Evolutionary conservation across 2,797 vertebrate species (phyloP).

Genomic region (Acrossocheilus wenchowensis): DNA sequence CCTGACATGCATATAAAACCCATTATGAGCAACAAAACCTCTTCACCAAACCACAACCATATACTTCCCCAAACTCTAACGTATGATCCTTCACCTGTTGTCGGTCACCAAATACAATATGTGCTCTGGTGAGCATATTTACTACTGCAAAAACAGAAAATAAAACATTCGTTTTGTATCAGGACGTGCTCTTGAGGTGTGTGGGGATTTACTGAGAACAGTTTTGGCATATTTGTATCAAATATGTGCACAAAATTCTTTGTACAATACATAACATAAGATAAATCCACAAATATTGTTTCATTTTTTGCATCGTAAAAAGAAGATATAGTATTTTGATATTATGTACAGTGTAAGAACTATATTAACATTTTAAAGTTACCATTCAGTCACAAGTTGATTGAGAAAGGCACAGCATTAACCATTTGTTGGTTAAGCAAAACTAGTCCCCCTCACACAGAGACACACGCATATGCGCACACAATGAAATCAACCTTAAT

Average conservation of each 20-base stretch:
- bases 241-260: conserved; percentile 45
- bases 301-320: conserved; percentile 37
- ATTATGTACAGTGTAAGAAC: conserved; percentile 52
- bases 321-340: conserved; percentile 39
- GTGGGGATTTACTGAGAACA: conserved; percentile 40
- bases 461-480: conserved; percentile 6
- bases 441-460: conserved; percentile 12
- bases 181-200: conserved; percentile 23
- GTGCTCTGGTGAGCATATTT: conserved; percentile 17
- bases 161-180: conserved; percentile 38
- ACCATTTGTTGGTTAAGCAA: conserved; percentile 54
- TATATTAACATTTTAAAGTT: conserved; percentile 44
- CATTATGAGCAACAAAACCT: conserved; percentile 25
- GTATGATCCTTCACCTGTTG: conserved; percentile 9
- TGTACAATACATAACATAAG: conserved; percentile 48
- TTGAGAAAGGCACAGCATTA: conserved; percentile 62
- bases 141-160: conserved; percentile 19
- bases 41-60: conserved; percentile 13
- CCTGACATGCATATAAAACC: neutral
- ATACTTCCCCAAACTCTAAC: conserved; percentile 8
- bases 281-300: conserved; percentile 19
- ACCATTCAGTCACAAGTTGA: conserved; percentile 59
- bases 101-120: neutral
- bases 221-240: conserved; percentile 58
- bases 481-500: neutral